phyloP scores from a whole-genome alignment of 2,888 invertebrate species.

The Callyntrura sp. region DNA sequence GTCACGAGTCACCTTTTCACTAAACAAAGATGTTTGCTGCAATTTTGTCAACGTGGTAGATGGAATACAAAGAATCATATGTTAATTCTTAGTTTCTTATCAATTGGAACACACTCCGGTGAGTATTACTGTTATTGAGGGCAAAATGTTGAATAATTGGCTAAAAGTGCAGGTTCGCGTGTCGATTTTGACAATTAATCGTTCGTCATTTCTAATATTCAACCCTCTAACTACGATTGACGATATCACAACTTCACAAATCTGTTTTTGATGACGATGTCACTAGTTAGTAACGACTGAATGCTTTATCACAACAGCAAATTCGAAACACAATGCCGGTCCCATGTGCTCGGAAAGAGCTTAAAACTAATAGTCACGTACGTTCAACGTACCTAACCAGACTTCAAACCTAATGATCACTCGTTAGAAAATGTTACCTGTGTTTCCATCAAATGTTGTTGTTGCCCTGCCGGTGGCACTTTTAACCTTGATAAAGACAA shows the following conservation, averaged over 20 bases:
- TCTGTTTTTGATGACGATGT: background rate
- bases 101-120: background rate
- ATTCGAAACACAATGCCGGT: background rate
- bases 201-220: too few relatives aligned
- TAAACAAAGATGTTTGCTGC: too few relatives aligned
- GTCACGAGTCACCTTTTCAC: constrained; percentile 30
- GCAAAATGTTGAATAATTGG: background rate
- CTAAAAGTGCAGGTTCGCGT: background rate
- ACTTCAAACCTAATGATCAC: background rate
- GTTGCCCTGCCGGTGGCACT: too few relatives aligned
- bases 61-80: constrained; percentile 16
- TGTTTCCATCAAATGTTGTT: background rate
- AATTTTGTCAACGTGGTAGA: background rate
- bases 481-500: background rate
- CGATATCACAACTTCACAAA: background rate
- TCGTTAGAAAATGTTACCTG: background rate
- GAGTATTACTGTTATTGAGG: background rate
- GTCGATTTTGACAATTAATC: background rate
- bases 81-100: background rate
- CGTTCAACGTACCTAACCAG: too few relatives aligned
- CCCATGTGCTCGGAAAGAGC: constrained; percentile 24
- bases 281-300: too few relatives aligned
- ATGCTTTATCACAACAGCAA: background rate
- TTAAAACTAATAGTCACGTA: too few relatives aligned
- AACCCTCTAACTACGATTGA: background rate